phyloP scores from a whole-genome alignment of 2,888 invertebrate species.

The Caenorhabditis uteleia region DNA sequence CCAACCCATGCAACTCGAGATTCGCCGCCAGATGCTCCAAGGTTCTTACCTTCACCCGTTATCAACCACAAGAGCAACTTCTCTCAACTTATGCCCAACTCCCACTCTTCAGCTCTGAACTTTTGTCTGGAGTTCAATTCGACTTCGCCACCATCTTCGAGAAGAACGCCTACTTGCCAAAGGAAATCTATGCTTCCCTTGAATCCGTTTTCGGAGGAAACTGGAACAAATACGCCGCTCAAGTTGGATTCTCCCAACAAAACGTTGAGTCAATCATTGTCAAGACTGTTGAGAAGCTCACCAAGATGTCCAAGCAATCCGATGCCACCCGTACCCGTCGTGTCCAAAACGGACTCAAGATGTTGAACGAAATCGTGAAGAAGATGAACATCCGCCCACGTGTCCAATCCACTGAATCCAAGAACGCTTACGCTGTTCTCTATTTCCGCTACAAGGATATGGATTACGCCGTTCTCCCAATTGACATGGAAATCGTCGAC shows the following conservation, averaged over 20 bases:
- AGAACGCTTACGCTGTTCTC: slow-evolving; percentile 41
- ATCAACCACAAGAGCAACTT: slow-evolving; percentile 28
- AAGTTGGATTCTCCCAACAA: slow-evolving; percentile 52
- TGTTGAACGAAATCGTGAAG: slow-evolving; percentile 48
- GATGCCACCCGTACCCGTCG: slow-evolving; percentile 25
- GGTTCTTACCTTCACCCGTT: slow-evolving; percentile 29
- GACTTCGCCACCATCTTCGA: slow-evolving; percentile 54
- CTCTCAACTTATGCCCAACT: slow-evolving; percentile 37
- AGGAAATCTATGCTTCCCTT: slow-evolving; percentile 36
- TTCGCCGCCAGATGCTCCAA: slow-evolving; percentile 29
- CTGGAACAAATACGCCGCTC: slow-evolving; percentile 53
- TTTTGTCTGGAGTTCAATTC: slow-evolving; percentile 42
- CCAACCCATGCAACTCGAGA: slow-evolving; percentile 48
- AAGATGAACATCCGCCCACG: slow-evolving; percentile 49
- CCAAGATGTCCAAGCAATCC: slow-evolving; percentile 12
- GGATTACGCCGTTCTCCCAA: slow-evolving; percentile 55
- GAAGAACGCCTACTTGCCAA: slow-evolving; percentile 46
- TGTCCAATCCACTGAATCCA: slow-evolving; percentile 9
- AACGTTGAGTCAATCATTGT: slow-evolving; percentile 45
- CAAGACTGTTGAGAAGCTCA: slow-evolving; percentile 33
- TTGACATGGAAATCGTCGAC: slow-evolving; percentile 41
- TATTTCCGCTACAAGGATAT: slow-evolving; percentile 55
- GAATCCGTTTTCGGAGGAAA: slow-evolving; percentile 46
- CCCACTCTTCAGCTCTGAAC: slow-evolving; percentile 45
- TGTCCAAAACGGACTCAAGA: slow-evolving; percentile 27